Conservation (phyloP, 2,888 invertebrate species). For the Cephus sareptanus region DNA sequence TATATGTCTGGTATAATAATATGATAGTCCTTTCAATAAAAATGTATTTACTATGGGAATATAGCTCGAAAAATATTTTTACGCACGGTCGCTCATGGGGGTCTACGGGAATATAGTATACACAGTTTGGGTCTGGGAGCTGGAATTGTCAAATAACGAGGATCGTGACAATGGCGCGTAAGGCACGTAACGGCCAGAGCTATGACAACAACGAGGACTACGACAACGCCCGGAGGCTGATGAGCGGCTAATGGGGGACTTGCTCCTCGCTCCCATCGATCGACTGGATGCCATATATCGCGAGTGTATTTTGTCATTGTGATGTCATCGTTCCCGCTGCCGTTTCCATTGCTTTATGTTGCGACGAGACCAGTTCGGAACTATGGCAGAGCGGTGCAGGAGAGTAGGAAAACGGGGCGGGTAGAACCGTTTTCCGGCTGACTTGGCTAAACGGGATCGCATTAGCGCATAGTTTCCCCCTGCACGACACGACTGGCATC, state of each 20-base stretch:
- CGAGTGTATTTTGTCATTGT: conserved; percentile 51
- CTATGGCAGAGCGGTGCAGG: conserved; percentile 10
- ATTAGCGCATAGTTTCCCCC: conserved; percentile 58
- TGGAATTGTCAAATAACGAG: conserved; percentile 62
- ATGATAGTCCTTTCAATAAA: too few relatives aligned
- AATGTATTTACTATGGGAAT: background rate
- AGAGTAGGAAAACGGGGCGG: conserved; percentile 48
- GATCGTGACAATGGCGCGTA: conserved; percentile 26
- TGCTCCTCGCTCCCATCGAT: conserved; percentile 32
- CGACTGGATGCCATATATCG: conserved; percentile 28
- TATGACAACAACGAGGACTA: conserved; percentile 47
- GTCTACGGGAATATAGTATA: too few relatives aligned
- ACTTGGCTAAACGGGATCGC: conserved; percentile 65
- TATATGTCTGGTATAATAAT: too few relatives aligned
- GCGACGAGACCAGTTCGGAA: background rate
- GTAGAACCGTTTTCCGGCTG: conserved; percentile 64
- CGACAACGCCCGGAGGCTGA: conserved; percentile 60
- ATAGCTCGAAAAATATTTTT: background rate
- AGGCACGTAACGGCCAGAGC: conserved; percentile 31
- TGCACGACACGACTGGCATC: conserved; percentile 19
- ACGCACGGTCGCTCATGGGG: background rate
- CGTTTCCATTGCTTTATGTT: too few relatives aligned
- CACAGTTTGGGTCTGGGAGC: conserved; percentile 33
- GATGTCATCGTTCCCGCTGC: conserved; percentile 24
- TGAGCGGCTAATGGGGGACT: conserved; percentile 60